A percentile compares a stretch with the other conserved stretches of the same genome.
These are phyloP conservation scores for Mandrillus leucophaeus DNA, from an alignment of 2,113 vertebrate species.

Conservation along the genomic window DNA sequence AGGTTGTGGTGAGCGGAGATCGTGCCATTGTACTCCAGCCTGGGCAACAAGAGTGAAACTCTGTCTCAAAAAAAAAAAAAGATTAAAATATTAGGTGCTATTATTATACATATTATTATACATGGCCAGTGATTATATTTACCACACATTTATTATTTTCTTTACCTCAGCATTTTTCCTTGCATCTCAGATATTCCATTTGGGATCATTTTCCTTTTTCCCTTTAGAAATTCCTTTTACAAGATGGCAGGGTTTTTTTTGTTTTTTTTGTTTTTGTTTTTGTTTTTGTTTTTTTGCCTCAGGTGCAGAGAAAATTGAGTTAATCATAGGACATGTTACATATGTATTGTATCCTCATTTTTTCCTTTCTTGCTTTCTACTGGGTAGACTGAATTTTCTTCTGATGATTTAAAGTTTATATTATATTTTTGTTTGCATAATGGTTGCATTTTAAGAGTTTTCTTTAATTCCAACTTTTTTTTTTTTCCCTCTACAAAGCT, in stretches of 20 bases:
- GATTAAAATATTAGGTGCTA: no score
- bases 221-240: conserved; percentile 4
- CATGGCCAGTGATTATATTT: not conserved
- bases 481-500: no score
- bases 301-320: not conserved
- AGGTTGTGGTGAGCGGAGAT: no score
- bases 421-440: conserved; percentile 16
- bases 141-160: not conserved
- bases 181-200: not conserved
- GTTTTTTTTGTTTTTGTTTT: not conserved
- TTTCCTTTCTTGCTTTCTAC: not conserved
- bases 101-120: not conserved
- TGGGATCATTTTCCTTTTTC: not conserved
- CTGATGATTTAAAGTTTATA: not conserved
- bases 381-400: conserved; percentile 20
- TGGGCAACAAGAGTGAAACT: no score
- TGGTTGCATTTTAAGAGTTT: conserved; percentile 33
- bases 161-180: conserved; percentile 2
- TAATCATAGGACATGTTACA: not conserved
- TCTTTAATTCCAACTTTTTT: not conserved
- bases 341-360: not conserved
- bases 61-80: no score
- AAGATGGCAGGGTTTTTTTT: not conserved
- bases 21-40: no score
- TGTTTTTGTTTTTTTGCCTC: not conserved